phyloP scores from a whole-genome alignment of 2,797 vertebrate genomes.

The Halcyon chelicuti region DNA sequence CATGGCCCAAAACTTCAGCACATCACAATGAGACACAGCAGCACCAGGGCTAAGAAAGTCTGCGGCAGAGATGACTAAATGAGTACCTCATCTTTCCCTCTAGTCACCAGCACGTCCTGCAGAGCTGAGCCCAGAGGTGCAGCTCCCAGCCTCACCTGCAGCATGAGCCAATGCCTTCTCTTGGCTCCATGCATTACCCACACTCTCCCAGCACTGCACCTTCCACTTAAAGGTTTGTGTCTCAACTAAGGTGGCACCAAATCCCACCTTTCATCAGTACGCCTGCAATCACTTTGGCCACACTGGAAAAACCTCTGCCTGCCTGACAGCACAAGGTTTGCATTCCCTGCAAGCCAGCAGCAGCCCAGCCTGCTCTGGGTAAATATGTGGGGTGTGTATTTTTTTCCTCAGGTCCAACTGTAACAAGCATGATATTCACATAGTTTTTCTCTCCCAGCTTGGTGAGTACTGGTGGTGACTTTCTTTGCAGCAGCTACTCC shows the following conservation, averaged over 20 bases:
- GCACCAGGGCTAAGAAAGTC: not conserved
- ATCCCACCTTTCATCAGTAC: not conserved
- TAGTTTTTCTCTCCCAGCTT: not conserved
- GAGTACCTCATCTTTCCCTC: rapidly evolving
- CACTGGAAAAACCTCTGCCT: rapidly evolving
- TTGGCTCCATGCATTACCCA: not conserved
- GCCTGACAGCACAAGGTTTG: not conserved
- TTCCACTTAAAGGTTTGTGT: not conserved
- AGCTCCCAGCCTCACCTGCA: not conserved
- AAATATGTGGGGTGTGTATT: not conserved
- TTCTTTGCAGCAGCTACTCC: not conserved
- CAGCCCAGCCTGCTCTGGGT: not conserved
- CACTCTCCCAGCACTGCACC: not conserved
- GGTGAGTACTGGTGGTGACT: not conserved
- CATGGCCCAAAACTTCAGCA: too few species aligned
- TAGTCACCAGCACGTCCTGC: rapidly evolving
- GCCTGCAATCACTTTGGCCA: not conserved
- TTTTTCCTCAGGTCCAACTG: not conserved
- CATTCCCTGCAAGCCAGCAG: not conserved
- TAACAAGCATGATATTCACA: not conserved
- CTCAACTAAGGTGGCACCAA: not conserved
- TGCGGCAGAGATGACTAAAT: not conserved
- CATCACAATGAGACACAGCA: not conserved
- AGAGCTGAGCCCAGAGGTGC: not conserved
- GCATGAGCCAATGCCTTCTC: not conserved